A percentile compares a stretch with the other conserved stretches of the same genome.
Evolutionary conservation across 2,888 invertebrate species (phyloP).

Genomic region (Tipula unca): DNA sequence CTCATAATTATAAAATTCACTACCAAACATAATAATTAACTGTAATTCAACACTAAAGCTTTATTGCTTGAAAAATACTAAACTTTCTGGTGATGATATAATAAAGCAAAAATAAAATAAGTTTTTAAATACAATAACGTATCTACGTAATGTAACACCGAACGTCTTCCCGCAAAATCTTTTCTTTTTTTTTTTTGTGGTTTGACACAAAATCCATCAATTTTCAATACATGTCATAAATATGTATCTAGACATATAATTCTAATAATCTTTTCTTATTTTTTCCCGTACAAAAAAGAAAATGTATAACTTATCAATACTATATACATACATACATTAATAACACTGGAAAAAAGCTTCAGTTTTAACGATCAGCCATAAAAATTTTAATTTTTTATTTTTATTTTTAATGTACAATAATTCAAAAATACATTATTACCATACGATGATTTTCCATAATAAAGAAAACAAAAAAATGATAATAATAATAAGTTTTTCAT

Average conservation of each 20-base stretch:
- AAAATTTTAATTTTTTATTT: background rate
- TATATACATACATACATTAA: background rate
- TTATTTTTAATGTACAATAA: background rate
- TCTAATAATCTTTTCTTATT: background rate
- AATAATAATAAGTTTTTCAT: background rate
- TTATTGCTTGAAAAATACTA: background rate
- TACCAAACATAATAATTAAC: background rate
- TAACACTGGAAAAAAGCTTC: background rate
- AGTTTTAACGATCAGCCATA: background rate
- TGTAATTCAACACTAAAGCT: background rate
- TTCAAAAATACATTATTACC: slow-evolving; percentile 14
- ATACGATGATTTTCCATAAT: background rate
- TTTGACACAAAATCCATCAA: background rate
- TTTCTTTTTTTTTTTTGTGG: too few relatives aligned
- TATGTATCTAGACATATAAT: background rate
- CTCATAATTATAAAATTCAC: background rate
- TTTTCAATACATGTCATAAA: slow-evolving; percentile 1
- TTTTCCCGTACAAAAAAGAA: too few relatives aligned
- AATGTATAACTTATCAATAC: too few relatives aligned
- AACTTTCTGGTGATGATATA: background rate
- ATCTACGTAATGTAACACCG: too few relatives aligned
- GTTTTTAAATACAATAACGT: too few relatives aligned
- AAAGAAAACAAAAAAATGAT: background rate
- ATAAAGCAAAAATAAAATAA: background rate
- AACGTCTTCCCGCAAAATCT: background rate